Evolutionary conservation across 1,140 invertebrate genomes (phyloP).

Genomic region (Drosophila sucinea): DNA sequence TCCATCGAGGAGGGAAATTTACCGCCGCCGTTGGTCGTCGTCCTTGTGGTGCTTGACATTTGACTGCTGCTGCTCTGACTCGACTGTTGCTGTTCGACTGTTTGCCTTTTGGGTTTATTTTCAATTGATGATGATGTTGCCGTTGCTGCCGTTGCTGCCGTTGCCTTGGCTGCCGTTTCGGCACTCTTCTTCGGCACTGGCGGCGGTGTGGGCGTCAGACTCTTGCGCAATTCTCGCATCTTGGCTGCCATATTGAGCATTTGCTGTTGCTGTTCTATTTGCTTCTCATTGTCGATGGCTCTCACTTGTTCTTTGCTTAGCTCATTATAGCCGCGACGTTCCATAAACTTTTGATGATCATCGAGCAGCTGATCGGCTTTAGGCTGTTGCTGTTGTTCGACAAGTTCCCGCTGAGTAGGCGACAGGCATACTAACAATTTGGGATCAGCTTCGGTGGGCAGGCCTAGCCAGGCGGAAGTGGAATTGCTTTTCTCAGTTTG

Average conservation of each 20-base stretch:
- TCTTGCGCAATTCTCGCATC: conserved; percentile 82
- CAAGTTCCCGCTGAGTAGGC: conserved; percentile 87
- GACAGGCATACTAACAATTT: conserved; percentile 87
- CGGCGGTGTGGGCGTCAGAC: conserved; percentile 72
- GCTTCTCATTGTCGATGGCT: conserved; percentile 56
- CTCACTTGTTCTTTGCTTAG: conserved; percentile 67
- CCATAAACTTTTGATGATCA: conserved; percentile 87
- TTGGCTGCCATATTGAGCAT: conserved; percentile 73
- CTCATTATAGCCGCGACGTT: conserved; percentile 86
- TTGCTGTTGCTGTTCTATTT: conserved; percentile 64
- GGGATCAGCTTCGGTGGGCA: conserved; percentile 86
- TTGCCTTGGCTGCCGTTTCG: conserved; percentile 74
- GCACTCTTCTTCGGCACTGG: conserved; percentile 75
- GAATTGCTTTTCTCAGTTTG: conserved; percentile 9
- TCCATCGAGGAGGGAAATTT: conserved; percentile 69
- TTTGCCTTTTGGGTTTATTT: conserved; percentile 71
- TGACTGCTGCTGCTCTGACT: conserved; percentile 30
- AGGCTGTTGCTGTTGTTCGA: conserved; percentile 66
- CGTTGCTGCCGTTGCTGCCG: conserved; percentile 42
- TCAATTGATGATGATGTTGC: conserved; percentile 76
- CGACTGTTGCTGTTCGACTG: conserved; percentile 49
- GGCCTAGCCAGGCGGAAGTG: conserved; percentile 84
- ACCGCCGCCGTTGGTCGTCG: conserved; percentile 1
- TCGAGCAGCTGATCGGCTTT: conserved; percentile 86
- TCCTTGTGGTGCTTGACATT: conserved; percentile 25